Base-by-base conservation (phyloP, 2,797 vertebrate genomes). In the Toxotes lorentzi region DNA sequence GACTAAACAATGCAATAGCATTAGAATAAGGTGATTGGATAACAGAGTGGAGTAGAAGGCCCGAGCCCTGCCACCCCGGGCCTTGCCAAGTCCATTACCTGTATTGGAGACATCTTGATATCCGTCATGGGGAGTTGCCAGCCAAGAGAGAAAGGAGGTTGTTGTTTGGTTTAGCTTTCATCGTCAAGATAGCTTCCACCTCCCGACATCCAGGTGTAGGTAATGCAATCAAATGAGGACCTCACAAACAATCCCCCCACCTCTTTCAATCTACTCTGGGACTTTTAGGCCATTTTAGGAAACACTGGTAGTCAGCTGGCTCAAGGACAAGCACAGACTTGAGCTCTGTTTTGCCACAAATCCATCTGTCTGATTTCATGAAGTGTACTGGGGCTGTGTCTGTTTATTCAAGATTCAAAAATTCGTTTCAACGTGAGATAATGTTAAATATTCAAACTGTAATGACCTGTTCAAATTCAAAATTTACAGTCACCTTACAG, bases 21-120 rank as follows among this genome's bases (percentile, higher is more conserved):
- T 94, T 93, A 93, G 93, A 95, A 94, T 95, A 94, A 95, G 94
- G 92, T 92, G 94, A 96, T 94, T 94, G 92, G 86, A 95, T 94
- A 93, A 95, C 88, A 85, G 89, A 91, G 91, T 90, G 89, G 76
- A 90, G 91, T 76, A 73, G 81, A 86, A 83, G 89, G 90, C 89
- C 86, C 19, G 5, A 71, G 90, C 87, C 82, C 76, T 71, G 88
- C 88, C 90, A 83, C 87, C 82, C 83, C 80, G 24, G 76, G 76
- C 88, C 81, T 79, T 94, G 95, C 95, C 95, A 95, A 94, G 92
- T 94, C 94, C 94, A 96, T 96, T 95, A 96, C 65, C 86, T 47
- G 93, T 95, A 95, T 95, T 95, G 94, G 92, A 94, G 92, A 91
- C 88, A 71, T 92, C 90, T 86, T 71, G 86, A 91, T 88, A 92